Conservation (phyloP, 2,113 vertebrate species). For the Scatophagus argus region DNA sequence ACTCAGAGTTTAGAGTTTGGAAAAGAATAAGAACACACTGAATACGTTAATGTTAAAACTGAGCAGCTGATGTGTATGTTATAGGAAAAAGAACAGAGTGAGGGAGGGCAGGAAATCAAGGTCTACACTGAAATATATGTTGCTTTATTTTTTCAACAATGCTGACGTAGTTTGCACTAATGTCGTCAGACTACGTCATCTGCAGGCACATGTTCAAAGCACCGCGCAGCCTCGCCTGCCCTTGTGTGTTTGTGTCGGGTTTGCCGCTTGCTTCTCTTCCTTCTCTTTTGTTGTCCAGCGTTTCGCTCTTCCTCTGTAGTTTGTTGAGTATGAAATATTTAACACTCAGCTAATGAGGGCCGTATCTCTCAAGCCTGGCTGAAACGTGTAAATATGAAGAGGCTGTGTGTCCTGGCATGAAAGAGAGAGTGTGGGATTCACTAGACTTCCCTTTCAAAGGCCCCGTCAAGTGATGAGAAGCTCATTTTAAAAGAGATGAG, state of each 20-base stretch:
- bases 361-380: slow-evolving; percentile 31
- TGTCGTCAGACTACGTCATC: background rate
- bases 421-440: slow-evolving; percentile 39
- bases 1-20: background rate
- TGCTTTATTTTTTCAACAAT: background rate
- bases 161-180: background rate
- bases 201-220: slow-evolving; percentile 22
- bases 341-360: slow-evolving; percentile 54
- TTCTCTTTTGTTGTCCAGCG: slow-evolving; percentile 25
- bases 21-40: slow-evolving; percentile 30
- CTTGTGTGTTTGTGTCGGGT: slow-evolving; percentile 13
- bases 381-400: slow-evolving; percentile 29
- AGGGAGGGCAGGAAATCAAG: slow-evolving; percentile 15
- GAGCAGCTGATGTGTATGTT: background rate
- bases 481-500: slow-evolving; percentile 18
- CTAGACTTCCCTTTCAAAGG: slow-evolving; percentile 41
- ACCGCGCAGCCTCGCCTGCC: background rate
- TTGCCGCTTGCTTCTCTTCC: background rate
- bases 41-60: slow-evolving; percentile 48
- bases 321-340: slow-evolving; percentile 69
- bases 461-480: slow-evolving; percentile 17
- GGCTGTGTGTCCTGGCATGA: slow-evolving; percentile 29
- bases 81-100: slow-evolving; percentile 11
- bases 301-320: slow-evolving; percentile 51
- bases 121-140: background rate